Conservation (phyloP, 2,888 invertebrate genomes). For the Pristionchus fissidentatus region DNA sequence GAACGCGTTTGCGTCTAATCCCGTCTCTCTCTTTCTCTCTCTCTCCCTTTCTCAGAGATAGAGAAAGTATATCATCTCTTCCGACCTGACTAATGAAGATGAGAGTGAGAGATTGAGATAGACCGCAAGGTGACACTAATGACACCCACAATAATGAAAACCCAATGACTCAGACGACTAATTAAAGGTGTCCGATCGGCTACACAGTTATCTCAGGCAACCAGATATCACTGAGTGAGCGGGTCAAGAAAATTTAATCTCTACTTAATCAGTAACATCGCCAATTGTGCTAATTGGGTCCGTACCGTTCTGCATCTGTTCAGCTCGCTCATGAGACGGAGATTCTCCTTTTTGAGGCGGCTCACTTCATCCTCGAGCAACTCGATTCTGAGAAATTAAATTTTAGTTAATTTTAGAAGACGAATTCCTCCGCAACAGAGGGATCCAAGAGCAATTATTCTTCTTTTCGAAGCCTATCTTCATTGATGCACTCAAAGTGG, state of each 20-base stretch:
- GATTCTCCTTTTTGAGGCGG: constrained; percentile 77
- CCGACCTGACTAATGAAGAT: constrained; percentile 3
- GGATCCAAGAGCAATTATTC: no score
- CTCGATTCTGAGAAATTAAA: constrained; percentile 69
- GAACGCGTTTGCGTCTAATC: constrained; percentile 19
- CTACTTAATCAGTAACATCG: no score
- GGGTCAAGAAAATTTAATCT: background rate
- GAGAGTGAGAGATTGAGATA: no score
- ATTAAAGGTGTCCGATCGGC: background rate
- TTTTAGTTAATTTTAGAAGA: no score
- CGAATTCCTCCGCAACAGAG: constrained; percentile 48
- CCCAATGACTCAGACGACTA: constrained; percentile 26
- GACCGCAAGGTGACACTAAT: constrained; percentile 21
- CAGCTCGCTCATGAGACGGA: constrained; percentile 72
- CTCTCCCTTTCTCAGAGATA: background rate
- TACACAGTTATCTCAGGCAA: no score
- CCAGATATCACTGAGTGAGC: background rate
- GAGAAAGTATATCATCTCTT: constrained; percentile 3
- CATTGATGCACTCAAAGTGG: no score
- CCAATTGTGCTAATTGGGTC: no score
- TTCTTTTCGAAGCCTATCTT: no score
- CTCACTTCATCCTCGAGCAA: constrained; percentile 75
- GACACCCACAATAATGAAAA: no score
- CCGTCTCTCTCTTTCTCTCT: no score
- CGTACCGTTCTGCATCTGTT: constrained; percentile 74